Base-by-base conservation (phyloP, 2,113 vertebrate species). In the Apodemus speciosus region DNA sequence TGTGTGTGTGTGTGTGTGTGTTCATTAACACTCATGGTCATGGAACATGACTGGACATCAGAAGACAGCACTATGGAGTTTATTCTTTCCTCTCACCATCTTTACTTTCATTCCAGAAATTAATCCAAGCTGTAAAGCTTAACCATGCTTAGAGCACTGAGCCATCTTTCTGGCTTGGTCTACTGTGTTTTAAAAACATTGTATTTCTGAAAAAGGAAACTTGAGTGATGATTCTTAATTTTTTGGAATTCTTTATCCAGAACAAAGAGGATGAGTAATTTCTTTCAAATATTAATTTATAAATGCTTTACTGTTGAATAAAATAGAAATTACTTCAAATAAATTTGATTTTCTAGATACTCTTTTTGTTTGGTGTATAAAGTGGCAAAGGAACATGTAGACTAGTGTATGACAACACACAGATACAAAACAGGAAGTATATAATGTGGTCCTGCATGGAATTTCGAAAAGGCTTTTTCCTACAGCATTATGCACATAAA, bases 351-450 rank as follows among this genome's bases (percentile, higher is more conserved):
- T 81, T 49, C 35, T 77, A 53, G 58, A 30, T 43, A 38, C 66
- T 25, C 72, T 72, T 94, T 91, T 81, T 90, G 85, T 81, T 43
- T 85, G 64, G 30, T 81, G 9, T 84, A 84, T 40, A 92, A 18
- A 25, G 56, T 38, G 43, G 77, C 72, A 49, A 64, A 88, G 35
- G 16, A 85, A 4, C 21, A 40, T 8, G 2, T 27, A 18, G 9
- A 51, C 71, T 88, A 88, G 40, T 60, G 38, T 66, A 58, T 94
- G 94, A n/a, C 58, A 43, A 30, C 60, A 51, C 81, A 93, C 72
- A 81, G 60, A 60, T 68, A 53, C 23, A 81, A 90, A 96, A 11
- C 32, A 72, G 73, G 32, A 35, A 88, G 25, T 76, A 35, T 60
- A 46, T 43, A 27, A 14, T 88, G 30, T 85, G 43, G 51, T 86